Evolutionary conservation across 2,797 vertebrate species (phyloP).

Genomic region (Hypotaenidia philippensis): DNA sequence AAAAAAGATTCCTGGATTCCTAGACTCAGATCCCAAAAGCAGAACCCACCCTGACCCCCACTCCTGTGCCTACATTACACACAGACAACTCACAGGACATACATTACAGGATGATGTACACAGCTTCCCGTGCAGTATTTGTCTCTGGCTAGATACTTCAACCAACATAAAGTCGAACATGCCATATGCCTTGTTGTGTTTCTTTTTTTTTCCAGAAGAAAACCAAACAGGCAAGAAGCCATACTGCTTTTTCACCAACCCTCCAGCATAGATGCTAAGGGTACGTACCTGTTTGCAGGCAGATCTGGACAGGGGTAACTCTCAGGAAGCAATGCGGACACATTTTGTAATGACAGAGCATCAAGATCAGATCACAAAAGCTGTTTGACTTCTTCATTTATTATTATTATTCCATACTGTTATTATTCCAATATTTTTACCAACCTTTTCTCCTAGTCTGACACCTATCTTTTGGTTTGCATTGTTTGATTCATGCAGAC

Average conservation of each 20-base stretch:
- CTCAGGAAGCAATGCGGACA: not conserved
- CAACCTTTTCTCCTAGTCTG: not conserved
- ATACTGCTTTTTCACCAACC: not conserved
- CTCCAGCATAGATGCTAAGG: not conserved
- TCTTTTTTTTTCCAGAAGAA: not conserved
- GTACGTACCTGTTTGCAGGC: not conserved
- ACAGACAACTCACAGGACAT: not conserved
- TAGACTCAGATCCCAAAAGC: not conserved
- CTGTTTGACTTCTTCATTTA: not conserved
- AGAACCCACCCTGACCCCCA: not conserved
- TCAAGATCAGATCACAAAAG: not conserved
- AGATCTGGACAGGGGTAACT: not conserved
- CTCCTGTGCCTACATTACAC: rapidly evolving
- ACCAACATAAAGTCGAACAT: not conserved
- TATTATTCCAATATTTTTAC: not conserved
- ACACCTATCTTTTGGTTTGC: not conserved
- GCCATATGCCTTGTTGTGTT: not conserved
- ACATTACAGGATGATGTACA: rapidly evolving
- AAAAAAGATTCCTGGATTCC: not conserved
- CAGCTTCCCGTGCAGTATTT: not conserved
- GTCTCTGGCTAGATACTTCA: not conserved
- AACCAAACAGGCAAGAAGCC: not conserved
- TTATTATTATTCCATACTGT: not conserved
- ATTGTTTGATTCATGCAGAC: not conserved
- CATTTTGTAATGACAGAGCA: not conserved